Base-by-base conservation (phyloP, 1,140 invertebrate species). In the Penaeus indicus region DNA sequence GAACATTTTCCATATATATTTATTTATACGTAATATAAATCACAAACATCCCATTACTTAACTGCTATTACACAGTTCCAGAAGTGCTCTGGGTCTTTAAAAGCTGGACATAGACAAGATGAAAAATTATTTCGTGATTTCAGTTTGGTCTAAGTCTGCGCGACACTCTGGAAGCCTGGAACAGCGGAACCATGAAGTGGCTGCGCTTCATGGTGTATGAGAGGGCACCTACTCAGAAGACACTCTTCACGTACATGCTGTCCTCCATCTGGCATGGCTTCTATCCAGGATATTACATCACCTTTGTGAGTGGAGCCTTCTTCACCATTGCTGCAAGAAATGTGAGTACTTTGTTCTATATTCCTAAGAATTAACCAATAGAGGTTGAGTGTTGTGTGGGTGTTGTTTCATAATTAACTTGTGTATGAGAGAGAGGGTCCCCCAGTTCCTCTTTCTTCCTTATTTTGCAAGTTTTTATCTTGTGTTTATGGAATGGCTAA, bases 201-300 rank as follows among this genome's bases (percentile, higher is more conserved):
- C 94, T 99, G 61, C 94, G 97, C 84, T 94, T 95, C 90, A 94
- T 97, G 18, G 96, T 97, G 88, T 99, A 98, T 93, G 96, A 97
- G 91, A 95, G 98, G 91, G 38, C 75, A 75, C 42, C 64, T 3
- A 25, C 22, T 11, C 85, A 85, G 62, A 85, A 86, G 78, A 86
- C 84, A 10, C 75, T 67, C 18, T 42, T 85, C 77, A 98, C 87
- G 0, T 99, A 98, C 93, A 93, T 95, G 3, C 93, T 99, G 77
- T 98, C 97, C 42, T 98, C 98, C 25, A 92, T 99, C 38, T 99
- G 98, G 98, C 98, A 99, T 94, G 98, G 97, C 85, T 99, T 98
- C 93, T 98, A 98, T 93, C 97, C 98, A 11, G 98, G 98, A 21
- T 99, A 99, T 94, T 99, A 99, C 93, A 92, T 99, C 63, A 98